A percentile compares a stretch with the other conserved stretches of the same genome.
Evolutionary conservation across 2,113 vertebrate species (phyloP).

Genomic region (Ceuthmochares aereus): DNA sequence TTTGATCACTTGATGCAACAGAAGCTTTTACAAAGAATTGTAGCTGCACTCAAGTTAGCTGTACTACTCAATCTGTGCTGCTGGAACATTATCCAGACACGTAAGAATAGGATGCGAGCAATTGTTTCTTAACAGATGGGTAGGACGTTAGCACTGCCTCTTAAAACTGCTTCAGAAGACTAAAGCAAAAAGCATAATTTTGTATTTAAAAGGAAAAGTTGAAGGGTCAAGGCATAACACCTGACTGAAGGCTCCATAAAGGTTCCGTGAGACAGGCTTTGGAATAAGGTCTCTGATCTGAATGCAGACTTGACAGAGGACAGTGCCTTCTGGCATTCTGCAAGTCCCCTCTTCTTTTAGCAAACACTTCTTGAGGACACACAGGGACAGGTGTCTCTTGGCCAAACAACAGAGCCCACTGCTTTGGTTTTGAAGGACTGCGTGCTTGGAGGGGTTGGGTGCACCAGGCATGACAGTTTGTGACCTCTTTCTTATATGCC

Average conservation of each 20-base stretch:
- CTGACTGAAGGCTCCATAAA: neutral
- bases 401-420: fast-evolving
- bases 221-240: neutral
- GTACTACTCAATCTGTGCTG: neutral
- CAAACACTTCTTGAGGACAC: neutral
- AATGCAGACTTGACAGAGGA: neutral
- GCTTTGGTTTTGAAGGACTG: neutral
- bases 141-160: neutral
- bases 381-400: neutral
- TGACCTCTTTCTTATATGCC: neutral
- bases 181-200: neutral
- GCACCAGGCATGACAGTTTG: neutral
- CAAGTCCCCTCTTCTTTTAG: neutral
- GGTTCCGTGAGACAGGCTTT: neutral
- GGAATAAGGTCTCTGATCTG: neutral
- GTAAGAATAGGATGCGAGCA: neutral
- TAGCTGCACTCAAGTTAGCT: neutral
- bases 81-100: neutral
- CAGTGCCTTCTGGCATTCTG: neutral
- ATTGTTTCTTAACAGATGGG: neutral
- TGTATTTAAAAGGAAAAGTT: neutral
- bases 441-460: neutral
- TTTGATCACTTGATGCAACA: neutral
- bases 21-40: neutral
- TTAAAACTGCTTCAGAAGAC: neutral